These are phyloP conservation scores for Lypha dubia DNA, from an alignment of 2,888 invertebrate species.

Conservation along the genomic window DNA sequence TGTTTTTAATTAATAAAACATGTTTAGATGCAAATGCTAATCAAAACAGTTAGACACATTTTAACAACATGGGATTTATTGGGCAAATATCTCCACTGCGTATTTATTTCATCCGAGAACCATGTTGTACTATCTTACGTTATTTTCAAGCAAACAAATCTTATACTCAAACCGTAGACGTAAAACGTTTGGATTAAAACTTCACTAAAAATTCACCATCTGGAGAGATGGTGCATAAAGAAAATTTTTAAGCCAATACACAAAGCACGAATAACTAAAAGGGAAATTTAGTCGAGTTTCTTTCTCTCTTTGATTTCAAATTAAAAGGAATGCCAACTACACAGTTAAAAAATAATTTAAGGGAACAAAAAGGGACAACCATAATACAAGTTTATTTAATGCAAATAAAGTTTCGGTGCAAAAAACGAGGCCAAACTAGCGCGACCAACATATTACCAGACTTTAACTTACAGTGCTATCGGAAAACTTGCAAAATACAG, in stretches of 20 bases:
- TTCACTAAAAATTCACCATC: background rate
- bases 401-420: too few relatives aligned
- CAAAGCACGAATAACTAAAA: background rate
- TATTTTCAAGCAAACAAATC: background rate
- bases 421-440: too few relatives aligned
- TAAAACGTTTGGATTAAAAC: background rate
- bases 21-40: too few relatives aligned
- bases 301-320: background rate
- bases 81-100: background rate
- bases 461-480: too few relatives aligned
- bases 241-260: background rate
- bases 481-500: too few relatives aligned
- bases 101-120: background rate
- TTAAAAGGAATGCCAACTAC: background rate
- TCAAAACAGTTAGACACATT: too few relatives aligned
- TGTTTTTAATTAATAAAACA: too few relatives aligned
- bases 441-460: too few relatives aligned
- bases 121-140: constrained; percentile 1
- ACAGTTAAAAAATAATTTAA: too few relatives aligned
- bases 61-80: too few relatives aligned
- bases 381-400: too few relatives aligned
- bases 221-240: background rate
- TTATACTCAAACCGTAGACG: background rate
- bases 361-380: too few relatives aligned
- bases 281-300: background rate